phyloP scores from a whole-genome alignment of 2,797 vertebrate species.

The Sciurus vulgaris region DNA sequence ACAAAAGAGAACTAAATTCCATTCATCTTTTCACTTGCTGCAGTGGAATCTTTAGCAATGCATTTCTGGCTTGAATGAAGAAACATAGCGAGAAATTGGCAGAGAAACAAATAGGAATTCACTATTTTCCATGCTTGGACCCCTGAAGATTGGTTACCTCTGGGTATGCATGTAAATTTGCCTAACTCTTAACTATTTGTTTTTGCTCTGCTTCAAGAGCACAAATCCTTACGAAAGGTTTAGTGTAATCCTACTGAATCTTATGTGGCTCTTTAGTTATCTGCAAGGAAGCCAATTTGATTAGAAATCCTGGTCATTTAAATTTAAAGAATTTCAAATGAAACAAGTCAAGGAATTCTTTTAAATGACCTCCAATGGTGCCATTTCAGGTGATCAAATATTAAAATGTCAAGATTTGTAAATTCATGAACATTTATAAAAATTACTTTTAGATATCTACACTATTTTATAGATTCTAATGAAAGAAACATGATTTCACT shows the following conservation, averaged over 20 bases:
- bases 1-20: conserved; percentile 90
- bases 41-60: conserved; percentile 89
- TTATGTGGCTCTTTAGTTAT: conserved; percentile 76
- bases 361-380: conserved; percentile 59
- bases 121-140: conserved; percentile 85
- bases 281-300: conserved; percentile 76
- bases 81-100: conserved; percentile 88
- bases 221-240: conserved; percentile 79
- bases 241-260: conserved; percentile 81
- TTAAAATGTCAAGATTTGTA: conserved; percentile 62
- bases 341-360: conserved; percentile 67
- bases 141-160: conserved; percentile 82
- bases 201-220: conserved; percentile 78
- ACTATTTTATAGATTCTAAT: neutral
- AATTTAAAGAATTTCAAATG: conserved; percentile 78
- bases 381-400: conserved; percentile 24
- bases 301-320: conserved; percentile 73
- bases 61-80: conserved; percentile 86
- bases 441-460: conserved; percentile 9
- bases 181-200: conserved; percentile 83
- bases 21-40: conserved; percentile 90
- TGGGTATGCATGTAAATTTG: conserved; percentile 86
- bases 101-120: conserved; percentile 87
- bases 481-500: neutral
- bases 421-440: conserved; percentile 48